Conservation (phyloP, 2,113 vertebrate genomes). For the Scatophagus argus region DNA sequence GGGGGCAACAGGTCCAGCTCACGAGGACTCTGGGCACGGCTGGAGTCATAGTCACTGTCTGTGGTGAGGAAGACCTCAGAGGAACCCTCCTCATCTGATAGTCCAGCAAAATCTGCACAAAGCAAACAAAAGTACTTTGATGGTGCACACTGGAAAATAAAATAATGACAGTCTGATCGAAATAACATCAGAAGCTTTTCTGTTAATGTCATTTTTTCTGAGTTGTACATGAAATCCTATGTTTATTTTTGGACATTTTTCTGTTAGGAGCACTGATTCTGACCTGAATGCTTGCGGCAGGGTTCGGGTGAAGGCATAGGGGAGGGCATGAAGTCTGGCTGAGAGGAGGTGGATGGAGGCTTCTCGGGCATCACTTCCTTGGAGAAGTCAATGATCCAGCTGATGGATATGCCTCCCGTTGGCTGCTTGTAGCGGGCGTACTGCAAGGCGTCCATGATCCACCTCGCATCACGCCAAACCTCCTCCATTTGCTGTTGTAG, state of each 20-base stretch:
- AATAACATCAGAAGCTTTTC: background rate
- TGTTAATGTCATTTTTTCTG: background rate
- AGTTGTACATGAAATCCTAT: background rate
- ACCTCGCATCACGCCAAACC: conserved; percentile 91
- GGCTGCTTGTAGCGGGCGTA: conserved; percentile 93
- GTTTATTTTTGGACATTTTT: background rate
- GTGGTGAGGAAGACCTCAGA: conserved; percentile 93
- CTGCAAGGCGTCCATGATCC: conserved; percentile 93
- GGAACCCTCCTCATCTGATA: conserved; percentile 91
- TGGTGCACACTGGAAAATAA: background rate
- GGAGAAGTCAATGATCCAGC: conserved; percentile 86
- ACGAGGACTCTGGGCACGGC: conserved; percentile 89
- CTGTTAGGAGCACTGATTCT: conserved; percentile 18
- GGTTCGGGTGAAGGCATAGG: conserved; percentile 87
- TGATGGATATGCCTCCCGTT: conserved; percentile 85
- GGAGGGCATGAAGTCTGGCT: conserved; percentile 88
- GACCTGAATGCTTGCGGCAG: conserved; percentile 86
- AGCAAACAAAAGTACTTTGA: background rate
- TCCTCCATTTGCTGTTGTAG: conserved; percentile 91
- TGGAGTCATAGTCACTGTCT: conserved; percentile 91
- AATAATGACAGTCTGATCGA: background rate
- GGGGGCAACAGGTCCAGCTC: conserved; percentile 89
- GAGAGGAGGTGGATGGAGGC: conserved; percentile 84
- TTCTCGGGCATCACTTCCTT: conserved; percentile 79
- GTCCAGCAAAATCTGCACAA: conserved; percentile 83